These are phyloP conservation scores for Hypotaenidia okinawae DNA, from an alignment of 2,797 vertebrate species.

Conservation along the genomic window DNA sequence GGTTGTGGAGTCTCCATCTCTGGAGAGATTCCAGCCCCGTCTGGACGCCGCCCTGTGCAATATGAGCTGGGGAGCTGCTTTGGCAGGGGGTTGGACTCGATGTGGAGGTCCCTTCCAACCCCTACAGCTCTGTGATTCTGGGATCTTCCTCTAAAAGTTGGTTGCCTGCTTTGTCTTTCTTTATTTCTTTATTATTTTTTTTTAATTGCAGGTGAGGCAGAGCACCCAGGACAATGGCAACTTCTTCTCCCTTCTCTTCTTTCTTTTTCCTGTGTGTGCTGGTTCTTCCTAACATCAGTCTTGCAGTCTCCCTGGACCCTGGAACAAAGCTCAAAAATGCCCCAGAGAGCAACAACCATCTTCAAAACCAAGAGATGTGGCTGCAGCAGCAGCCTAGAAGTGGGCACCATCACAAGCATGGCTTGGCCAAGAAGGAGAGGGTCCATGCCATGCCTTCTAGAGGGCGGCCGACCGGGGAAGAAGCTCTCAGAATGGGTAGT, in stretches of 20 bases:
- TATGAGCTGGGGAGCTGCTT: too few relatives aligned
- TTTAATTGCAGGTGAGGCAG: conserved; percentile 45
- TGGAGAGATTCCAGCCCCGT: too few relatives aligned
- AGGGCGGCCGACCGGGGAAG: conserved; percentile 59
- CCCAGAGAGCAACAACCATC: conserved; percentile 72
- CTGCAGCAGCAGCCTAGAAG: conserved; percentile 61
- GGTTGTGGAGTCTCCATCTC: too few relatives aligned
- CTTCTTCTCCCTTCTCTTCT: not conserved
- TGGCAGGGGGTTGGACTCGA: too few relatives aligned
- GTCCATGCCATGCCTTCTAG: conserved; percentile 68
- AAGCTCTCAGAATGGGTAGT: conserved; percentile 71
- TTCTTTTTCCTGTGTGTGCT: conserved; percentile 56
- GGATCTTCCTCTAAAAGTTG: not conserved
- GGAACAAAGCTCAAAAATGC: conserved; percentile 37
- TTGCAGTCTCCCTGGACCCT: conserved; percentile 48
- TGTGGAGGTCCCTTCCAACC: too few relatives aligned
- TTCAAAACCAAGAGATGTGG: conserved; percentile 78
- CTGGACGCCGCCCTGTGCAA: too few relatives aligned
- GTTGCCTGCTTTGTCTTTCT: not conserved
- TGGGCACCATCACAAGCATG: conserved; percentile 71
- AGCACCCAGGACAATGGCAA: conserved; percentile 63
- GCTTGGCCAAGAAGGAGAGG: conserved; percentile 70
- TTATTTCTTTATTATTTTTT: not conserved
- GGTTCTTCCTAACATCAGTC: conserved; percentile 44
- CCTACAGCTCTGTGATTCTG: too few relatives aligned